Evolutionary conservation across 2,797 vertebrate species (phyloP).

Genomic region (Micrastur ruficollis): DNA sequence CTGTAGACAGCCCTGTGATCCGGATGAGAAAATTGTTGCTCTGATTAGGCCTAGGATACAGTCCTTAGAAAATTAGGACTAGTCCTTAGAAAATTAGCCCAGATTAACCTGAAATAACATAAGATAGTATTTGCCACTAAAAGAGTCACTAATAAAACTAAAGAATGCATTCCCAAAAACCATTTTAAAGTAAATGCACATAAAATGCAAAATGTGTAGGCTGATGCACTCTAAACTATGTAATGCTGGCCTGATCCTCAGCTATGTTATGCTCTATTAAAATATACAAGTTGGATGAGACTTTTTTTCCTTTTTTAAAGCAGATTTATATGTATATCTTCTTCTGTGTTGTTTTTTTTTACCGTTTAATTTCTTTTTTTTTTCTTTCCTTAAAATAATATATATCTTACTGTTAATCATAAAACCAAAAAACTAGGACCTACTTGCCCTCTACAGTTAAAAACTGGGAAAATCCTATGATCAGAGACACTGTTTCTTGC

Average conservation of each 20-base stretch:
- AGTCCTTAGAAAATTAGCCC: background rate
- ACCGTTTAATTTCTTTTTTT: background rate
- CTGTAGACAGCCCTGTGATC: background rate
- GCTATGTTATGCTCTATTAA: background rate
- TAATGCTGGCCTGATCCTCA: background rate
- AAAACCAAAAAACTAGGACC: background rate
- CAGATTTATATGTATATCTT: background rate
- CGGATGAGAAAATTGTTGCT: background rate
- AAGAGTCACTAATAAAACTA: background rate
- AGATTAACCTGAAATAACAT: background rate
- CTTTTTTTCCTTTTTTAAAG: background rate
- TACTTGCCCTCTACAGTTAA: background rate
- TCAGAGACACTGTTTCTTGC: background rate
- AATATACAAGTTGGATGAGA: background rate
- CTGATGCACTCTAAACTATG: background rate
- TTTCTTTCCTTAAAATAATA: background rate
- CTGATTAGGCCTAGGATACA: background rate
- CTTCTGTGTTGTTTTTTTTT: background rate
- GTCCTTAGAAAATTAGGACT: background rate
- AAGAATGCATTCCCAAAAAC: background rate
- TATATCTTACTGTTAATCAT: background rate
- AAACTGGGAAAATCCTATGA: background rate
- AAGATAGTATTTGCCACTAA: background rate
- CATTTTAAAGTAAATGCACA: background rate
- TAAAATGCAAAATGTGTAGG: background rate